Conservation (phyloP, 2,888 invertebrate genomes). For the Ernsta delagoae region DNA sequence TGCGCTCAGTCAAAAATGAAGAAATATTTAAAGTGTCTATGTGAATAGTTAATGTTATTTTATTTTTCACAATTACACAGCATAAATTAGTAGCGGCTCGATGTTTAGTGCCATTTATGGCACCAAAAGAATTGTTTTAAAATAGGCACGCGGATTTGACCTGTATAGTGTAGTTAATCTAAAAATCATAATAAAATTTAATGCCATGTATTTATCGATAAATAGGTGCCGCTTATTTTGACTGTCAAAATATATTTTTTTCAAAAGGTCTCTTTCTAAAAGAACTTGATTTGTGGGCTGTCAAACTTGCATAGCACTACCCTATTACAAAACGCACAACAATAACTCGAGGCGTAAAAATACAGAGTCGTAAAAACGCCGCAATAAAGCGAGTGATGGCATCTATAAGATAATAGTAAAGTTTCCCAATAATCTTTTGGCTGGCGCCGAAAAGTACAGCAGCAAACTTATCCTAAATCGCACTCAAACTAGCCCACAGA, state of each 20-base stretch:
- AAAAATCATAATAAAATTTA: too few relatives aligned
- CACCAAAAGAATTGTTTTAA: too few relatives aligned
- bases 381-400: constrained; percentile 23
- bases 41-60: too few relatives aligned
- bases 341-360: constrained; percentile 8
- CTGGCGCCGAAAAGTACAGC: constrained; percentile 14
- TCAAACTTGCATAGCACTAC: background rate
- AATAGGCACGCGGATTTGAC: too few relatives aligned
- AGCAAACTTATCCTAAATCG: constrained; percentile 13
- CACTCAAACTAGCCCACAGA: constrained; percentile 18
- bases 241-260: background rate
- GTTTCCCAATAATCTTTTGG: constrained; percentile 30
- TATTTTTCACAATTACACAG: too few relatives aligned
- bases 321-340: background rate
- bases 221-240: too few relatives aligned
- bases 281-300: background rate
- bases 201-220: too few relatives aligned
- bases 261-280: background rate
- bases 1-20: too few relatives aligned
- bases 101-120: too few relatives aligned
- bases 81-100: too few relatives aligned
- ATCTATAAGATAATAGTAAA: constrained; percentile 26
- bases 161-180: too few relatives aligned
- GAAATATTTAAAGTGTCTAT: too few relatives aligned
- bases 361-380: constrained; percentile 10